Evolutionary conservation across 1,140 invertebrate genomes (phyloP).

Genomic region (fruit fly (Drosophila melanogaster)): DNA sequence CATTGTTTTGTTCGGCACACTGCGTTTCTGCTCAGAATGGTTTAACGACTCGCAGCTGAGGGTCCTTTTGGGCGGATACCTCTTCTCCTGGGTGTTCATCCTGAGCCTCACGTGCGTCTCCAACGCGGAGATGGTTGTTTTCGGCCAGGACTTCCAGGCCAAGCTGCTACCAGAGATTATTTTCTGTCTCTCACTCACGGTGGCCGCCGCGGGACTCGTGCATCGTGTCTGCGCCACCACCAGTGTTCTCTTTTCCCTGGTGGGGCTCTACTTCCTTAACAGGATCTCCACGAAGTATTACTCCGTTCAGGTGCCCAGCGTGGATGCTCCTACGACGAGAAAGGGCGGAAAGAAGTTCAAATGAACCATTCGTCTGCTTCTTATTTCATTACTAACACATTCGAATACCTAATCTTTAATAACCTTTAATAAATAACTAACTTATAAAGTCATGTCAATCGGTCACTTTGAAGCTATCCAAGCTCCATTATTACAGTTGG

Average conservation of each 20-base stretch:
- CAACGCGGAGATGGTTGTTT: slow-evolving; percentile 75
- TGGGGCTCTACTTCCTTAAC: slow-evolving; percentile 79
- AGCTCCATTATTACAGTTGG: background rate
- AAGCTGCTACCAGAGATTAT: slow-evolving; percentile 82
- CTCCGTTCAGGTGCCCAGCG: slow-evolving; percentile 38
- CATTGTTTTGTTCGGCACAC: slow-evolving; percentile 69
- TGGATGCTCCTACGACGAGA: slow-evolving; percentile 43
- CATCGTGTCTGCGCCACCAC: slow-evolving; percentile 84
- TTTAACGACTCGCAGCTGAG: slow-evolving; percentile 74
- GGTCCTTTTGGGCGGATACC: slow-evolving; percentile 75
- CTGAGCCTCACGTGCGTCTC: slow-evolving; percentile 77
- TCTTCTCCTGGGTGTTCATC: slow-evolving; percentile 73
- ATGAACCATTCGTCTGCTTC: slow-evolving; percentile 17
- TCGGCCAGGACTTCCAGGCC: slow-evolving; percentile 80
- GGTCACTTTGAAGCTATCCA: background rate
- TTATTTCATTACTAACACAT: slow-evolving; percentile 15
- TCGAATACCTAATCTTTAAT: slow-evolving; percentile 14
- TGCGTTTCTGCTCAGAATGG: slow-evolving; percentile 79
- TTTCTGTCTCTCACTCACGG: slow-evolving; percentile 71
- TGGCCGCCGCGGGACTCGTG: slow-evolving; percentile 71
- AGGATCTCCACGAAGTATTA: slow-evolving; percentile 80
- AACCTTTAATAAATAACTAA: slow-evolving; percentile 16
- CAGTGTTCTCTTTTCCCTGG: slow-evolving; percentile 76
- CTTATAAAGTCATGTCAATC: slow-evolving; percentile 27
- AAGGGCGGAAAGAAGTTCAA: slow-evolving; percentile 67